Base-by-base conservation (phyloP, 2,888 invertebrate genomes). In the Drosophila vallismaia region DNA sequence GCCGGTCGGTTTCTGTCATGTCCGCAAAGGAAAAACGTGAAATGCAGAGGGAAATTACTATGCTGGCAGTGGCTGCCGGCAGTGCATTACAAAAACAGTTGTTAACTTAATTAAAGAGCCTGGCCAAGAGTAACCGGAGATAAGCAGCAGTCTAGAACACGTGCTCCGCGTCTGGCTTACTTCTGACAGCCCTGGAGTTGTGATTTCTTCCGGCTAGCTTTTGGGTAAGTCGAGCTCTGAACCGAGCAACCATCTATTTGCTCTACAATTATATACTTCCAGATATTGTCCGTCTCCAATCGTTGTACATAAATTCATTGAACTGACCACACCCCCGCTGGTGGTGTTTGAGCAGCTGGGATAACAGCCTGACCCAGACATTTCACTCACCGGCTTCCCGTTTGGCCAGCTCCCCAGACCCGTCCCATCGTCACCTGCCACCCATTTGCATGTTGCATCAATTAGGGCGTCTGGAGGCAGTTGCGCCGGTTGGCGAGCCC, bases 101-200 rank as follows among this genome's bases (percentile, higher is more conserved):
- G 81, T 79, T 84, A 86, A 81, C 77, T 79, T 86, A 84, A 81
- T 86, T 86, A 83, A 77, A 83, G 79, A 71, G 73, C 54, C 71
- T 56, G 48, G 74, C 56, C 55, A 73, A 72, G 71, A 58, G 72
- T 71, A 75, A 64, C 45, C 48, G 57, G 59, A 66, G 71, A 46
- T 63, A 72, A 71, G 46, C 60, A 67, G 33, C 45, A 45, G 62
- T n/a, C 7, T 9, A 44, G 29, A 58, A 42, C 62, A 68, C 55
- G 58, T 53, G 66, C 42, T 56, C 24, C 28, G 40, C 12, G 8
- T 19, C 10, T 29, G 36, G 36, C 8, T 36, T 14, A 6, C 24
- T 33, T 33, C 26, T 28, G 0, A 38, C 29, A 31, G 24, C 12
- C 24, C 38, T 19, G 9, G 9, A 3, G 38, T 29, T 6, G 29